Conservation (phyloP, 1,140 invertebrate species). For the Drosophila yakuba region DNA sequence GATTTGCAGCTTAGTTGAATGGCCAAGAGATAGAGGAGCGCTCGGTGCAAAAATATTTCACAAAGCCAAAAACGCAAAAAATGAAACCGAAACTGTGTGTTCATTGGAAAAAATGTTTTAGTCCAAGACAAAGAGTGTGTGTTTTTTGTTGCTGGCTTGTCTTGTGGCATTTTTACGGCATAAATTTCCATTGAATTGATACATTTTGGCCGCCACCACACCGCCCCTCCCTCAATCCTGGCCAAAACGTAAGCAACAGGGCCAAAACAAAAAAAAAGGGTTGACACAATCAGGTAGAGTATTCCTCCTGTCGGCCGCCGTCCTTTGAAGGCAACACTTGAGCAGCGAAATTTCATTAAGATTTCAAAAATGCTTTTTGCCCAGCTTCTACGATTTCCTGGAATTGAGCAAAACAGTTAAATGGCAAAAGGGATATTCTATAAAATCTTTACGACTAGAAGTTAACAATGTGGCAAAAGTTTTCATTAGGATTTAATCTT, state of each 20-base stretch:
- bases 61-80: constrained; percentile 36
- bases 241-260: not conserved
- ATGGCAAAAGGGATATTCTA: constrained; percentile 22
- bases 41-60: constrained; percentile 68
- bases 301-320: constrained; percentile 63
- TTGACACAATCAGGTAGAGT: constrained; percentile 80
- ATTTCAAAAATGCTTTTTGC: constrained; percentile 61
- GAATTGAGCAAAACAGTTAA: constrained; percentile 34
- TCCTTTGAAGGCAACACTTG: constrained; percentile 78
- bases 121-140: constrained; percentile 39
- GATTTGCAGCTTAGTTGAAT: constrained; percentile 79
- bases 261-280: constrained; percentile 45
- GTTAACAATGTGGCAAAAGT: constrained; percentile 22
- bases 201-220: constrained; percentile 47
- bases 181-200: constrained; percentile 84
- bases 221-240: constrained; percentile 2
- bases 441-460: constrained; percentile 30
- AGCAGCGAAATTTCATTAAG: constrained; percentile 57
- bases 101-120: constrained; percentile 65
- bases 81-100: constrained; percentile 50
- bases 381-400: constrained; percentile 34
- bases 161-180: constrained; percentile 76
- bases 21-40: constrained; percentile 30
- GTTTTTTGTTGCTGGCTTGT: constrained; percentile 25
- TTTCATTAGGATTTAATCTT: not conserved